Base-by-base conservation (phyloP, 2,797 vertebrate genomes). In the Manis crassicaudata region DNA sequence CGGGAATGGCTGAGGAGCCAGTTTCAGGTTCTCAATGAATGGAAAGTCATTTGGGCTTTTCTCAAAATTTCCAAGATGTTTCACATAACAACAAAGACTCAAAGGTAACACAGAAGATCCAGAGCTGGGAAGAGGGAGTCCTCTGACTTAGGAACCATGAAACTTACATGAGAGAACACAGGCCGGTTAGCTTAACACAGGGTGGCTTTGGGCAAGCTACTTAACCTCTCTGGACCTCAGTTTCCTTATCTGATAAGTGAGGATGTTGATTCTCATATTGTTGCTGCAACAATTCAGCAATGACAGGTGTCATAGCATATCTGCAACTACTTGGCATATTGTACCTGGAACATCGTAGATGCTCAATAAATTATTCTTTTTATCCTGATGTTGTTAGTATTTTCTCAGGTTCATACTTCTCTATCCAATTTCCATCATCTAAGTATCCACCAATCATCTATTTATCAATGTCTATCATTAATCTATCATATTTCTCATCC, bases 21-120 rank as follows among this genome's bases (percentile, higher is more conserved):
- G 72, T 75, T 94, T 92, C 72, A 58, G 75, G 54, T 83, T 92
- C 76, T 82, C 54, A 35, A 10, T n/a, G 70, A 95, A 79, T 80
- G 63, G 29, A 50, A 82, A 58, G 50, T 65, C 58, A 60, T 87
- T 79, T 35, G 62, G 88, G 54, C 37, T 87, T 77, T 94, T 76
- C 76, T 94, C 75, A 46, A 75, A 67, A 80, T 94, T 84, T 90
- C 88, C 54, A 43, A 95, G 95, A 72, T 16, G 81, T 86, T 68
- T 90, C 62, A 75, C 27, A 65, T 3, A 54, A 87, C 46, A 80
- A 95, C 29, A 75, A 96, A 97, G 90, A 85, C 63, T 43, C 21
- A 2, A 58, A 90, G 52, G 43, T 80, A 76, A 85, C 80, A 84
- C 77, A 88, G 58, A 68, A 73, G 56, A 43, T 56, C 70, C 52